Evolutionary conservation across 2,797 vertebrate genomes (phyloP), one percentile per base, ranked within the genome.

Genomic region (Falco berigora): DNA sequence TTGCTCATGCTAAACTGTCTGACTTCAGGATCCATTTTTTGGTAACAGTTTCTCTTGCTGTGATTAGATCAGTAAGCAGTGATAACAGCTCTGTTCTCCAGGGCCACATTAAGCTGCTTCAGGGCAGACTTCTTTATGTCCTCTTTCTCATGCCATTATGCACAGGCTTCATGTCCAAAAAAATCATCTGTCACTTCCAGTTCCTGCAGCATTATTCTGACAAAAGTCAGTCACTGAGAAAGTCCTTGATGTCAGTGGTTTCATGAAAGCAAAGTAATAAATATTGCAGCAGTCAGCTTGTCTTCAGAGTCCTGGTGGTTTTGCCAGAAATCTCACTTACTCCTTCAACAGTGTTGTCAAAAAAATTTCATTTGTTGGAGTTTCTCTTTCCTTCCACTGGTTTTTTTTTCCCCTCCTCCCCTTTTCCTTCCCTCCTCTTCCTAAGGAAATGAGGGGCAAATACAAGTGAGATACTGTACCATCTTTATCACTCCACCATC

Each of bases 241-340:
- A 97, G 93, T 93, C 92, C 96, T 97, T 97, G 96, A 97, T 97
- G 96, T 97, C 96, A 97, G 92, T 93, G 46, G 82, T 88, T 94
- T 96, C 91, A 96, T 96, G 93, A 97, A 97, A 97, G 95, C 61
- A 78, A 94, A 92, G 97, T 61, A 89, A 97, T 97, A 97, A 97
- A 98, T 97, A 96, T 9, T 76, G 75, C 94, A 86, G 93, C 94
- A 95, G 94, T 52, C 92, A 28, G 85, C 93, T 95, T 97, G 95
- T 97, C 97, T 97, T 97, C 61, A 8, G 88, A 62, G 83, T 58
- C 75, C 91, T 91, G 61, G 89, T 96, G 89, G 66, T 59, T 97
- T 96, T 97, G 96, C 96, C 97, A 97, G 95, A 95, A 95, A 92
- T 94, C 96, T 96, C 96, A 97, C 97, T 97, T 96, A 96, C 79